Evolutionary conservation across 1,140 invertebrate species (phyloP).

Genomic region (Lysiphlebus fabarum): DNA sequence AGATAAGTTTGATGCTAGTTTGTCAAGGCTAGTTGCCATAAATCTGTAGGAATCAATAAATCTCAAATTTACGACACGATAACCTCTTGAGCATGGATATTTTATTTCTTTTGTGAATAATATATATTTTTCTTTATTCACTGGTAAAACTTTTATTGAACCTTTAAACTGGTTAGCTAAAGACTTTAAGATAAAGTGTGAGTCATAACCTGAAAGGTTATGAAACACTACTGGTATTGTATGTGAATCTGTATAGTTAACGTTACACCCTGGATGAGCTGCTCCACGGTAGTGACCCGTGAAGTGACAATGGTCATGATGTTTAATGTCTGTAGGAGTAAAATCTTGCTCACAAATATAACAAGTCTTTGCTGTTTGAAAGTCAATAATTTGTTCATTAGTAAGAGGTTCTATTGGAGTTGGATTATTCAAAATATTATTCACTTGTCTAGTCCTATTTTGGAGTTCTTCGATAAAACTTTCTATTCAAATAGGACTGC

Average conservation of each 20-base stretch:
- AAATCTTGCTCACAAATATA: too few relatives aligned
- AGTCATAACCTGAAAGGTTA: slow-evolving; percentile 25
- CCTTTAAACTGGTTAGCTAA: too few relatives aligned
- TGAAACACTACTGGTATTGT: slow-evolving; percentile 27
- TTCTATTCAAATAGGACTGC: slow-evolving; percentile 34
- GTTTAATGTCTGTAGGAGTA: slow-evolving; percentile 22
- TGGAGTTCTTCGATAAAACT: slow-evolving; percentile 29
- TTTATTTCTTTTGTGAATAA: too few relatives aligned
- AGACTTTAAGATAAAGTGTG: slow-evolving; percentile 12
- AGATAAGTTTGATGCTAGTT: too few relatives aligned
- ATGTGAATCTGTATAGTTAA: slow-evolving; percentile 16
- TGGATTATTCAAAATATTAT: neutral
- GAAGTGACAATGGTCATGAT: slow-evolving; percentile 39
- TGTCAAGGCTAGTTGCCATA: too few relatives aligned
- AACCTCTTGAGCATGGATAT: too few relatives aligned
- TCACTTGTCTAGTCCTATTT: neutral
- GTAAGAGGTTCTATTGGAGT: too few relatives aligned
- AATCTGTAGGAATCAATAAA: too few relatives aligned
- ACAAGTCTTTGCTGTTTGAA: too few relatives aligned
- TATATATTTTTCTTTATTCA: too few relatives aligned
- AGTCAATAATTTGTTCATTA: neutral
- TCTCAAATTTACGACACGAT: too few relatives aligned
- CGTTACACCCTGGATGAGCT: slow-evolving; percentile 22
- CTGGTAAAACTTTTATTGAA: too few relatives aligned
- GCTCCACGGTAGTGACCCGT: slow-evolving; percentile 26